Base-by-base conservation (phyloP, 2,113 vertebrate genomes). In the Hippocampus comes region DNA sequence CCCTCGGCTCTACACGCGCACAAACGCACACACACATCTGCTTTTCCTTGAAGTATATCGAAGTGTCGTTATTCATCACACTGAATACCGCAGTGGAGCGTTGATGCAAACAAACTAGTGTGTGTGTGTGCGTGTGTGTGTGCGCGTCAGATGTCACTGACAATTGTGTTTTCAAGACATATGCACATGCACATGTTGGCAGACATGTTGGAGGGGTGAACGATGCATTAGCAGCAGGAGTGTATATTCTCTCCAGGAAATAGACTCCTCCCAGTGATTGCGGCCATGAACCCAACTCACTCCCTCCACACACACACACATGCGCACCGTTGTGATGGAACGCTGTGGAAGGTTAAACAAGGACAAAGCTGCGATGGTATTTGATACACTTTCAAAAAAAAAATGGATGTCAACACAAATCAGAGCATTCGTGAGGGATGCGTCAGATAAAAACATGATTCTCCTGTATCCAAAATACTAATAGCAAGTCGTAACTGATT, bases 61-160 rank as follows among this genome's bases (percentile, higher is more conserved):
- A 86, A 84, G 75, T 88, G 83, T 68, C 82, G 83, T 83, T 85
- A 85, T 89, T 87, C 84, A 88, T 89, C 89, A 87, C 84, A 64
- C 78, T 82, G 82, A 57, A 71, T 79, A 76, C 85, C 72, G 87
- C 89, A 87, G 84, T 88, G 78, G 82, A 79, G 56, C 79, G 79
- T 85, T 82, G 82, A 87, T 84, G 77, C 73, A 68, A 77, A 66
- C 71, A 63, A 82, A 81, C 67, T 75, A 72, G 18, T 42, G 57
- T n/a, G 57, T 65, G 60, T 38, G 34, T 6, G 34, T 38, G 48
- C 21, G 23, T 49, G 63, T 48, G 51, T 67, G 49, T 73, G 63
- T 76, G 64, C 67, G 14, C 76, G 49, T 46, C 55, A 25, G 63
- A 43, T 63, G 68, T 83, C 7, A 67, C 43, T 68, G 61, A 61